Base-by-base conservation (phyloP, 2,797 vertebrate genomes). In the Mus spretus region DNA sequence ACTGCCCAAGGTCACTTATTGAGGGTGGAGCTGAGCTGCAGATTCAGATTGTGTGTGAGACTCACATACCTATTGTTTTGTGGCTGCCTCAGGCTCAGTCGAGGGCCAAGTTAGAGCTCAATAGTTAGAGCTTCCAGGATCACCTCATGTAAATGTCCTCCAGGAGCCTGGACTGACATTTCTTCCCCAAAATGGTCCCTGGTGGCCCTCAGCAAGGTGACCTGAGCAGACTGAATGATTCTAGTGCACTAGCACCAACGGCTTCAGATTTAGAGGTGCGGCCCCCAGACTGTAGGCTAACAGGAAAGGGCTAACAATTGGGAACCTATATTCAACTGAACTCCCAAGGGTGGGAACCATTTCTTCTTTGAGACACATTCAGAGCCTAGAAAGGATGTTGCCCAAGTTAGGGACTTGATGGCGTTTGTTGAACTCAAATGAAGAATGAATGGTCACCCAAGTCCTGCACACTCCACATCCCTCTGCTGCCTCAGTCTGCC, bases 401-500 rank as follows among this genome's bases (percentile, higher is more conserved):
- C 26, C 24, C 47, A 6, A 53, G 85, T 37, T 14, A 37, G 28
- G 19, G 17, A 40, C 34, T 55, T 37, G 40, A 63, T 37, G 61
- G 44, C 2, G 40, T 37, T 65, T 20, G 31, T 26, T 53, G 85
- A 85, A 31, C 61, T 74, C 6, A 24, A 80, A 37, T 81, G n/a
- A 44, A 63, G 67, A 89, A 70, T 28, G 44, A 55, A 74, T 34
- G 15, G 44, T 47, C 10, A 28, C 37, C 24, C 0, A 6, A n/a
- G 34, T 31, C 15, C 9, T 13, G 34, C 26, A 15, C 5, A 67
- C 12, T 37, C 26, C 22, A 12, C 15, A 22, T 13, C 2, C 22
- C 6, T 55, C 20, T 0, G 1, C 22, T 12, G 12, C 13, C 70
- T 8, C 0, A 22, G 24, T 53, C 88, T 10, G 20, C 47, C 4